Evolutionary conservation across 1,140 invertebrate species (phyloP).

Genomic region (Ridgeia piscesae): DNA sequence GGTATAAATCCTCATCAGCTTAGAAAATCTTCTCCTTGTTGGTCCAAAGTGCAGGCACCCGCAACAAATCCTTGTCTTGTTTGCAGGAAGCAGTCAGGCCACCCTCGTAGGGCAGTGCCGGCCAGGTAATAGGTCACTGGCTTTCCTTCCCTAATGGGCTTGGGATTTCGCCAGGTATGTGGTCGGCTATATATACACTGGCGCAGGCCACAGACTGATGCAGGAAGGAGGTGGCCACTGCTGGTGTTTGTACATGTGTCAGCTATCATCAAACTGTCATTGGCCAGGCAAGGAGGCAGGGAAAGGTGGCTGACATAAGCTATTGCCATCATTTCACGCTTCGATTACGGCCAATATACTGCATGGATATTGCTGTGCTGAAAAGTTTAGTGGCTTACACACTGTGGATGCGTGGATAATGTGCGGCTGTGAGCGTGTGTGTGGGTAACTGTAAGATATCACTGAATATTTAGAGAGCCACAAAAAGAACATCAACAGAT

Average conservation of each 20-base stretch:
- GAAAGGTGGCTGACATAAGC: background rate
- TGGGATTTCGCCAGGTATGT: background rate
- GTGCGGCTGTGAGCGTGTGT: background rate
- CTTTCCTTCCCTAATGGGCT: background rate
- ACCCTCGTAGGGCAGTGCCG: background rate
- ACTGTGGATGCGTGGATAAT: background rate
- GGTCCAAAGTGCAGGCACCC: background rate
- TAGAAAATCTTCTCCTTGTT: background rate
- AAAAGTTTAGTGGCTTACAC: background rate
- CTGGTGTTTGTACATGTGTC: background rate
- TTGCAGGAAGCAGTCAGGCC: background rate
- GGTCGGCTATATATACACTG: background rate
- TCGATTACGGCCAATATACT: background rate
- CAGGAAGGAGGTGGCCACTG: background rate
- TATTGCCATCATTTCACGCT: background rate
- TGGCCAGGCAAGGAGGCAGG: background rate
- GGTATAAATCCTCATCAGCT: background rate
- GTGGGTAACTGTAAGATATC: background rate
- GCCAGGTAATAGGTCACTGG: background rate
- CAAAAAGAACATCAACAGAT: background rate
- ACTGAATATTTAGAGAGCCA: background rate
- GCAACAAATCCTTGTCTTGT: background rate
- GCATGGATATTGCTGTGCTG: background rate
- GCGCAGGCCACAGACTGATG: background rate
- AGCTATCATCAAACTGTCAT: background rate